Base-by-base conservation (phyloP, 1,140 invertebrate genomes). In the Drosophila aff. region DNA sequence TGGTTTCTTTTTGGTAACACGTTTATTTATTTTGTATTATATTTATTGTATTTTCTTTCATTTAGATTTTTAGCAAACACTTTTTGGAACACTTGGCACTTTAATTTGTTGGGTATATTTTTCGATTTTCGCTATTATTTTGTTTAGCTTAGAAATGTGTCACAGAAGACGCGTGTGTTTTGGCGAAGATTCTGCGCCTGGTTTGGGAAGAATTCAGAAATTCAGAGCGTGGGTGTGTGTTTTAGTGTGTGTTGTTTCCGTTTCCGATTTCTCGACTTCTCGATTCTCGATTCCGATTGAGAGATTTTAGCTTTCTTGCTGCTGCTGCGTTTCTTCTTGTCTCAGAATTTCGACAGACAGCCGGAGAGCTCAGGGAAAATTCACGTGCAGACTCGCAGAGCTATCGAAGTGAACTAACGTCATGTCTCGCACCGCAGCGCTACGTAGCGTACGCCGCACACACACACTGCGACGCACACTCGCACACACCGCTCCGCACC, bases 331-430 rank as follows among this genome's bases (percentile, higher is more conserved):
- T 49, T 71, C 60, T 67, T 65, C 43, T 63, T 63, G 79, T 57
- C 53, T 57, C 53, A 58, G 67, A 66, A 61, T 64, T 46, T 61
- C 67, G 82, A 59, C 79, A 64, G 74, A 79, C 76, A 87, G 78
- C 73, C 62, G 65, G 65, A 69, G 66, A 78, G 76, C 65, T 76
- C 76, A 79, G 76, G 66, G 49, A 78, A 85, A 89, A 84, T 92
- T 91, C 89, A 92, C 92, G 92, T 93, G 91, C 81, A 91, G 91
- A 93, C 92, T 93, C 89, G 82, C 89, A 81, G 89, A 93, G 92
- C 89, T 93, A 93, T 93, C 92, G 91, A 93, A 93, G 91, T 93
- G 83, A 93, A 93, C 92, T 93, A 93, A 93, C 91, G 84, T 92
- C 91, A 92, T 91, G 86, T 92, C 81, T 86, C 83, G 86, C 77